A percentile compares a stretch with the other conserved stretches of the same genome.
Evolutionary conservation across 2,797 vertebrate genomes (phyloP).

Genomic region (Spatula clypeata): DNA sequence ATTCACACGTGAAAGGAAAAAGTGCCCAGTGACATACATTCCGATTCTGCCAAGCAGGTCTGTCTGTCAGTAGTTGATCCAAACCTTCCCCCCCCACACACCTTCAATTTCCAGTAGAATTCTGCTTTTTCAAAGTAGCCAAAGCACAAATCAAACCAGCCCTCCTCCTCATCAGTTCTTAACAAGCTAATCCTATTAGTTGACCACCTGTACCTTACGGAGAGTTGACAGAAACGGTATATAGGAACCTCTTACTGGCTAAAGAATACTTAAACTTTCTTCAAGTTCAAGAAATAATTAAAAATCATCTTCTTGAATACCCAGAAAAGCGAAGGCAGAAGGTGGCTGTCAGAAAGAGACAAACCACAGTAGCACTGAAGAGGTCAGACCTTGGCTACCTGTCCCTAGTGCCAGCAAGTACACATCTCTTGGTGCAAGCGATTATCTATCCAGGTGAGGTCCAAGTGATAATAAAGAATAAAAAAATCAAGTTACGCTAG

Average conservation of each 20-base stretch:
- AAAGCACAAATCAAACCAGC: neutral
- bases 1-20: neutral
- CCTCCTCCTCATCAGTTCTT: neutral
- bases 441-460: neutral
- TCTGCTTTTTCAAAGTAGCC: neutral
- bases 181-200: neutral
- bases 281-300: neutral
- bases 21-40: neutral
- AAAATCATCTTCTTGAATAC: neutral
- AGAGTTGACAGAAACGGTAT: neutral
- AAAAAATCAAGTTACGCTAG: accelerated
- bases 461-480: neutral
- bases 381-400: neutral
- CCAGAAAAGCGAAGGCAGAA: neutral
- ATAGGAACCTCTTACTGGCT: neutral
- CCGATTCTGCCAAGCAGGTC: neutral
- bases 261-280: neutral
- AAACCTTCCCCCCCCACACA: neutral
- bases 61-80: neutral
- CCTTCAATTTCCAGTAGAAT: neutral
- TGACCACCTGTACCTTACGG: neutral
- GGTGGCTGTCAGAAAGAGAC: neutral
- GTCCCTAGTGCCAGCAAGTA: too few relatives aligned
- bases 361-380: neutral
- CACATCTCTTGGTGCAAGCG: too few relatives aligned